phyloP scores from a whole-genome alignment of 2,113 vertebrate species.

The Lota lota region DNA sequence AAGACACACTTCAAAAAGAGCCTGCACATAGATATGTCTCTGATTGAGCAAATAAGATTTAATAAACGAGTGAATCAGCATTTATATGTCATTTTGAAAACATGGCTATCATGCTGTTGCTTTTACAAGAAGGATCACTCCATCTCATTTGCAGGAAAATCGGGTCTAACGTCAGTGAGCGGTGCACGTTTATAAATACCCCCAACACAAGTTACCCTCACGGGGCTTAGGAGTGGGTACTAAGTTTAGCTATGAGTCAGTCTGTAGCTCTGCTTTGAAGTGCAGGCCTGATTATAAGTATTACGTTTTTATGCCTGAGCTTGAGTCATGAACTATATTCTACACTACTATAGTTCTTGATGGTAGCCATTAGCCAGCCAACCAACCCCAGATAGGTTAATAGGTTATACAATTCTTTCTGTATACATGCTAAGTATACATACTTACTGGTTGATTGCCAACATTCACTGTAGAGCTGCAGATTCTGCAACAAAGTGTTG shows the following conservation, averaged over 20 bases:
- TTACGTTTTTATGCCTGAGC: conserved; percentile 6
- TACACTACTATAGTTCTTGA: not conserved
- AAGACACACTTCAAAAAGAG: no score
- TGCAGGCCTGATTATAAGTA: conserved; percentile 35
- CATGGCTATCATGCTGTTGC: not conserved
- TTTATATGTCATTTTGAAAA: no score
- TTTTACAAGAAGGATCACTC: conserved; percentile 29
- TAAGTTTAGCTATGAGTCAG: conserved; percentile 73
- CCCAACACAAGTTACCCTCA: conserved; percentile 55
- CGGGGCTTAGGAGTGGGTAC: conserved; percentile 63
- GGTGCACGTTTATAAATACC: conserved; percentile 61
- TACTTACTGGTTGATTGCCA: not conserved
- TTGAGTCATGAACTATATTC: conserved; percentile 26
- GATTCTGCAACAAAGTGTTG: not conserved
- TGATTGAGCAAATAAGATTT: no score
- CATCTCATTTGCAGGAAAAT: conserved; percentile 35
- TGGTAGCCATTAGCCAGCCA: not conserved
- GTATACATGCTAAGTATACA: no score
- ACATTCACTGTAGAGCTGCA: conserved; percentile 4
- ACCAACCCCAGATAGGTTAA: no score
- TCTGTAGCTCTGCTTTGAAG: conserved; percentile 60
- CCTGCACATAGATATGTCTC: no score
- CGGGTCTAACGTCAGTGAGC: conserved; percentile 33
- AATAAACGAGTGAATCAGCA: no score
- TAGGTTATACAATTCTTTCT: no score